Conservation (phyloP, 2,888 invertebrate species). For the Dryobotodes eremita region DNA sequence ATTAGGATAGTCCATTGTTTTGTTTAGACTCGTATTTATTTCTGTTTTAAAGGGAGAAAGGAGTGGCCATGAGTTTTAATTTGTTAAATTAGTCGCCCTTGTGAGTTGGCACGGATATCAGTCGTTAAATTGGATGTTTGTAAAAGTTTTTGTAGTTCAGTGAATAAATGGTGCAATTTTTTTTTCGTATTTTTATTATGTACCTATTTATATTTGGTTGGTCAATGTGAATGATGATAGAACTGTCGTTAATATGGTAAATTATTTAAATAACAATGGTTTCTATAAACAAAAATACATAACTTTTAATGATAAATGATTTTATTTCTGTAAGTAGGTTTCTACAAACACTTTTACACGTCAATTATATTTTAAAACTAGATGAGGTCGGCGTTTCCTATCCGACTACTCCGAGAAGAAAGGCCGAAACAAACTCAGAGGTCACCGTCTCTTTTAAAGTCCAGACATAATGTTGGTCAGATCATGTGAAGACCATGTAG, state of each 20-base stretch:
- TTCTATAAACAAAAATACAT: neutral
- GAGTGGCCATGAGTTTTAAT: slow-evolving; percentile 30
- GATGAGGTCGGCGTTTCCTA: too few relatives aligned
- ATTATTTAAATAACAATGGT: neutral
- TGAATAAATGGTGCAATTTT: slow-evolving; percentile 24
- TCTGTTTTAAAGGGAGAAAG: slow-evolving; percentile 34
- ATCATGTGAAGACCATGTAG: too few relatives aligned
- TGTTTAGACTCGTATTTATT: slow-evolving; percentile 21
- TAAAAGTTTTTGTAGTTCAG: slow-evolving; percentile 36
- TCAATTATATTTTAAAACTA: too few relatives aligned
- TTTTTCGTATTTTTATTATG: slow-evolving; percentile 8
- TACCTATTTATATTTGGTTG: neutral
- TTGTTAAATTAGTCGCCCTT: slow-evolving; percentile 38
- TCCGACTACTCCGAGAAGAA: too few relatives aligned
- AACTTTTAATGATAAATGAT: too few relatives aligned
- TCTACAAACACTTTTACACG: too few relatives aligned
- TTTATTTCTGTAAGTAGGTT: too few relatives aligned
- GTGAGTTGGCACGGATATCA: slow-evolving; percentile 17
- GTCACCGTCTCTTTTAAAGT: too few relatives aligned
- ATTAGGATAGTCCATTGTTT: slow-evolving; percentile 53
- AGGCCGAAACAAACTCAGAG: too few relatives aligned
- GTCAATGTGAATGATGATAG: slow-evolving; percentile 3
- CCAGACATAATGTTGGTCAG: too few relatives aligned
- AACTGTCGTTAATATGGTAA: slow-evolving; percentile 22
- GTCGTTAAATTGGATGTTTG: slow-evolving; percentile 14